Percentiles rank a stretch among this genome's conserved stretches.
Evolutionary conservation across 2,113 vertebrate genomes (phyloP).

Genomic region (Dascyllus trimaculatus): DNA sequence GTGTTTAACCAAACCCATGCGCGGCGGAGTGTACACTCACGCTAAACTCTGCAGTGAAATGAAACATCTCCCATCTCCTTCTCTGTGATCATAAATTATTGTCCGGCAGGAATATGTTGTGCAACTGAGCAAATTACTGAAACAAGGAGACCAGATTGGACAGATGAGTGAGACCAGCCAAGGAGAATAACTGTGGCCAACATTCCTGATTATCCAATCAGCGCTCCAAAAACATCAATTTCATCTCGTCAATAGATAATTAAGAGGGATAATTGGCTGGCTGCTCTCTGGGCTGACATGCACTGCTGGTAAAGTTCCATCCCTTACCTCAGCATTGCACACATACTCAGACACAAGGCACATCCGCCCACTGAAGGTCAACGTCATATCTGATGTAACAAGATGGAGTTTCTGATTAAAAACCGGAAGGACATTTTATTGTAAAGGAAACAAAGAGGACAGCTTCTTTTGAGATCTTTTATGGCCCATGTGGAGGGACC

Average conservation of each 20-base stretch:
- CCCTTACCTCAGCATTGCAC: conserved; percentile 58
- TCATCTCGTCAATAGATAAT: conserved; percentile 84
- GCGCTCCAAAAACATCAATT: conserved; percentile 82
- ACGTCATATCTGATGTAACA: conserved; percentile 5
- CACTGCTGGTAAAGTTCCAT: conserved; percentile 68
- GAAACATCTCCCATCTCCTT: conserved; percentile 16
- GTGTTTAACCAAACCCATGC: conserved; percentile 18
- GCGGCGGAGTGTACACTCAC: neutral
- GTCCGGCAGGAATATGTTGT: conserved; percentile 60
- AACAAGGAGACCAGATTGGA: conserved; percentile 79
- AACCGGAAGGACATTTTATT: neutral
- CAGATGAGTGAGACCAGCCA: conserved; percentile 77
- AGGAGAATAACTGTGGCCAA: conserved; percentile 80
- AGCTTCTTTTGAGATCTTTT: neutral
- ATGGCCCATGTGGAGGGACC: neutral
- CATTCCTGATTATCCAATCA: conserved; percentile 85
- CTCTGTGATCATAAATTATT: conserved; percentile 39
- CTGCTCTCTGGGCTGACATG: conserved; percentile 69
- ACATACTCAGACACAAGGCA: conserved; percentile 20
- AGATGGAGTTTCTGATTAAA: neutral
- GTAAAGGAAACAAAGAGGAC: neutral
- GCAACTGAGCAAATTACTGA: conserved; percentile 69
- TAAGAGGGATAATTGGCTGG: conserved; percentile 83
- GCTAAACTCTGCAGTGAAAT: conserved; percentile 15
- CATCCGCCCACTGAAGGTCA: conserved; percentile 50